Evolutionary conservation across 92 coral and sea anemone species (phyloP), one percentile per base, ranked within the genome.

Genomic region (Montipora capitata): DNA sequence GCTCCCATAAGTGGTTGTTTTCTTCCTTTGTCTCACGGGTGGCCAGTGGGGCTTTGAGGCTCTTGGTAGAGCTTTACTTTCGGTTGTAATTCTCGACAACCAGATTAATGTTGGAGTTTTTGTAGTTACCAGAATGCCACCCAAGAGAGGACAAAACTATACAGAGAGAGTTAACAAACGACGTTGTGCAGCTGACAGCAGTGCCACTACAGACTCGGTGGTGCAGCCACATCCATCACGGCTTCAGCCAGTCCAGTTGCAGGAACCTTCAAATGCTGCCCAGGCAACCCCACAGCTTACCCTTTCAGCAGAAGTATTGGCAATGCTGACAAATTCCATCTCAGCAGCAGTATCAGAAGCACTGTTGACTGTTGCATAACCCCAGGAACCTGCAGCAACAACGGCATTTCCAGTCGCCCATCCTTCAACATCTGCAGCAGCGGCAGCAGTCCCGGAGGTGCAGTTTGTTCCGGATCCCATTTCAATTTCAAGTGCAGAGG

Each of bases 401-500:
- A 45, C 51, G 8, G 51, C 51, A 45, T 45, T 45, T 8, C 51
- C 8, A 8, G 20, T 45, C 0, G 51, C 51, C 51, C 51, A 40
- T 43, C 68, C 68, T 62, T 62, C 68, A 62, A 62, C 58, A 42
- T 69, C 74, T 2, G 20, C 8, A 15, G 7, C 56, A 71, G 17
- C 18, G 18, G 15, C 77, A 42, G 42, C 40, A 73, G 13, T 43
- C 4, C 42, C 78, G 13, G 78, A 9, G 11, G 18, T 43, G 10
- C 78, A 73, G 61, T 73, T 48, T 17, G 59, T 73, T 11, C 58
- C 62, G 0, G 78, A 48, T 42, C 62, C 10, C 54, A 40, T 62
- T 62, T n/a, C 68, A n/a, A 62, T 62, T 62, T 62, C 39, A 62
- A 62, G 68, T 62, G 68, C 68, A 62, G 68, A 62, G 20, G 70